Base-by-base conservation (phyloP, 2,113 vertebrate genomes). In the Phyllopteryx taeniolatus region DNA sequence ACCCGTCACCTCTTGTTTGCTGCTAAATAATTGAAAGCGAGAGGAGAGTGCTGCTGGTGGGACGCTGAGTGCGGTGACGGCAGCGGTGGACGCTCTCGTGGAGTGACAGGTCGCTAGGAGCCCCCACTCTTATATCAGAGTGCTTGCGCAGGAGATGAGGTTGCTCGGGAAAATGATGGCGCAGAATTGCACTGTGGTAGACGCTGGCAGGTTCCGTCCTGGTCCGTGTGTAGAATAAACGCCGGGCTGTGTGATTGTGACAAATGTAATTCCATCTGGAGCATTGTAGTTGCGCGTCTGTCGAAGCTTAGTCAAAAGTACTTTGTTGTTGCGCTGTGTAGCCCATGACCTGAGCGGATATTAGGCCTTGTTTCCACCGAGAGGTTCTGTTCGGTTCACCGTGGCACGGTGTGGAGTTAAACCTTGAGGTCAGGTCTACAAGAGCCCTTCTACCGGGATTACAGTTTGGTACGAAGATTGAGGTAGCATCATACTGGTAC, bases 11-110 rank as follows among this genome's bases (percentile, higher is more conserved):
- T 84, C 78, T 80, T 70, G 64, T 89, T 87, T 84, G 56, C 80
- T 75, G 67, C 70, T 90, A 67, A 89, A 89, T 91, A 86, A 90
- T 90, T 88, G 68, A 90, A 82, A 70, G 73, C 73, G 64, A 75
- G 74, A 85, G 77, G 75, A 33, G 76, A 76, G 85, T 43, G 43
- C 44, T 49, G 64, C 59, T 31, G 13, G 51, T 42, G 63, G n/a
- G 10, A 10, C 73, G 71, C 72, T 60, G 74, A 83, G 80, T 80
- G 80, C 80, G 70, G 81, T 53, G 74, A 43, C 19, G 54, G 75
- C 67, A 31, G 35, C 35, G 53, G 73, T 62, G 72, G 68, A 61
- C 4, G n/a, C 63, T 68, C 74, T 46, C 27, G 44, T 80, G 60
- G 20, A 20, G 64, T 61, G 6, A 63, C 71, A 75, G 33, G 70